phyloP scores from a whole-genome alignment of 2,888 invertebrate genomes.

The Drosophila conformis region DNA sequence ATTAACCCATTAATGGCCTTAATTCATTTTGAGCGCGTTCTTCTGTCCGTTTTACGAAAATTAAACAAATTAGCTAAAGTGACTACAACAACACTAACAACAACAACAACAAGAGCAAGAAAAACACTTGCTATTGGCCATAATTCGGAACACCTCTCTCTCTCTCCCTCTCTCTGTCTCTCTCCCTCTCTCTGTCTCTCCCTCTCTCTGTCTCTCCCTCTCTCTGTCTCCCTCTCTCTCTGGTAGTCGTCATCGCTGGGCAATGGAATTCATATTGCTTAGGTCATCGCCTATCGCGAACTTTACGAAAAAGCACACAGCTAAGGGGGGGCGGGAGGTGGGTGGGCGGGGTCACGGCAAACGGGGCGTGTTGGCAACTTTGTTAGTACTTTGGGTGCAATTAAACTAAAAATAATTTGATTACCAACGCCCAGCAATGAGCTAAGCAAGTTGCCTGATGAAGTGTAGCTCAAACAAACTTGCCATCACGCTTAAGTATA shows the following conservation, averaged over 20 bases:
- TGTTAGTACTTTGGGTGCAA: conserved; percentile 35
- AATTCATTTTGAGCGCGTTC: conserved; percentile 44
- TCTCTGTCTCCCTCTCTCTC: neutral
- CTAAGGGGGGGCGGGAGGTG: too few relatives aligned
- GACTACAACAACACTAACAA: conserved; percentile 11
- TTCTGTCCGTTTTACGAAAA: conserved; percentile 30
- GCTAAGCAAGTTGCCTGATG: conserved; percentile 49
- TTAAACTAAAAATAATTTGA: conserved; percentile 68
- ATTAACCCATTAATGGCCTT: conserved; percentile 73
- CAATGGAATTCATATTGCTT: conserved; percentile 45
- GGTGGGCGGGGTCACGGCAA: neutral
- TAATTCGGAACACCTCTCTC: conserved; percentile 26
- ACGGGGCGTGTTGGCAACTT: conserved; percentile 20
- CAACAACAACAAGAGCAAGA: conserved; percentile 5
- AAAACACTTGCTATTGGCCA: conserved; percentile 45
- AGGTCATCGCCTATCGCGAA: conserved; percentile 53
- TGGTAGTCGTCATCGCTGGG: conserved; percentile 32
- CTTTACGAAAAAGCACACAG: conserved; percentile 27
- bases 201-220: neutral
- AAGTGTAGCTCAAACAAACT: neutral
- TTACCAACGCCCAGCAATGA: conserved; percentile 61
- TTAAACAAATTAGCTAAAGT: conserved; percentile 57
- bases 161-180: neutral
- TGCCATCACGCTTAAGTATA: neutral
- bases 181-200: neutral